Percentiles rank a stretch among this genome's conserved stretches.
Evolutionary conservation across 2,113 vertebrate species (phyloP).

Genomic region (Corapipo altera): DNA sequence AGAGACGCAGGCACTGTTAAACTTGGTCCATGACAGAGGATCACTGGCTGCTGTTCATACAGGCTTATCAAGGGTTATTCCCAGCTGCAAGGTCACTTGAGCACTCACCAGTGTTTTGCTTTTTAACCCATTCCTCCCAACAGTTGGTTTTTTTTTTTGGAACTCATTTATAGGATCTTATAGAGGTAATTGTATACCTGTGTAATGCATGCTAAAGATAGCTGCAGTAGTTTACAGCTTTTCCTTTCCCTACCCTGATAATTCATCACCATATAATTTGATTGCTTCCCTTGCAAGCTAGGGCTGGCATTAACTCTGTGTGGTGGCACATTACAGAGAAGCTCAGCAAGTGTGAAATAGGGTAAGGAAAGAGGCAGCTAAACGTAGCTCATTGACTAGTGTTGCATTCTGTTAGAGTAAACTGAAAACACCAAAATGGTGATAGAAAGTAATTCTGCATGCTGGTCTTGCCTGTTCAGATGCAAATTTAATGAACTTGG

Average conservation of each 20-base stretch:
- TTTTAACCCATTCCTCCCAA: background rate
- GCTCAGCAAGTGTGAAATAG: background rate
- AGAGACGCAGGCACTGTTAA: background rate
- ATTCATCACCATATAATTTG: background rate
- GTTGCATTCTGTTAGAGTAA: background rate
- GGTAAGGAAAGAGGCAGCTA: background rate
- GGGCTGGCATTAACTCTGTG: background rate
- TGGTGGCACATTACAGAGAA: background rate
- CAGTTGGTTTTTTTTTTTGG: background rate
- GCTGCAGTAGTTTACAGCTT: background rate
- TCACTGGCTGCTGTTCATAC: background rate
- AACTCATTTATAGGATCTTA: background rate
- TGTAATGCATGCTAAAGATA: background rate
- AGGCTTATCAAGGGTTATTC: background rate
- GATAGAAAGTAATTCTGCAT: background rate
- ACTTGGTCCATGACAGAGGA: background rate
- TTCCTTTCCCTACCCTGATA: background rate
- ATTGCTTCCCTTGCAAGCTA: background rate
- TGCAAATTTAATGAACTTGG: background rate
- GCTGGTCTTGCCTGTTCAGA: background rate
- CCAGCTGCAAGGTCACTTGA: background rate
- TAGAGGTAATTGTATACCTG: background rate
- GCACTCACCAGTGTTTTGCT: background rate
- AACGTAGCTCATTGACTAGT: background rate
- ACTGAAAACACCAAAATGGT: background rate